Percentiles rank a stretch among this genome's conserved stretches.
phyloP scores from a whole-genome alignment of 23 tunicate species.

The Ciona savignyi region DNA sequence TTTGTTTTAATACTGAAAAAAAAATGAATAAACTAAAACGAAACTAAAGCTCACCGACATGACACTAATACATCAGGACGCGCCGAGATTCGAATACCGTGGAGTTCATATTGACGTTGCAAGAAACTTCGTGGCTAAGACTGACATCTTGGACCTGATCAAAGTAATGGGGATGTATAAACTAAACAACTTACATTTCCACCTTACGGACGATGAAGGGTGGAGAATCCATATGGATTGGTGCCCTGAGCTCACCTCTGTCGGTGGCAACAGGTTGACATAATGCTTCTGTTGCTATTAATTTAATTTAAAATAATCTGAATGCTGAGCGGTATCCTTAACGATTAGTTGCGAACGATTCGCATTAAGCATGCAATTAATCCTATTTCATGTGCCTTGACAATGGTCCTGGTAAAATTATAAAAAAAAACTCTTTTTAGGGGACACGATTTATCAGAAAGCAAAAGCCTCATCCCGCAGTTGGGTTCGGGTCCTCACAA shows the following conservation, averaged over 20 bases:
- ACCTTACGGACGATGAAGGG: slow-evolving; percentile 95
- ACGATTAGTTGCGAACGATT: too few species aligned
- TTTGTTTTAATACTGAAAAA: too few species aligned
- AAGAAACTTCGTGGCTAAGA: slow-evolving; percentile 54
- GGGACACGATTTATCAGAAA: slow-evolving; percentile 38
- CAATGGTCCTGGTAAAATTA: too few species aligned
- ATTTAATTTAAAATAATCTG: too few species aligned
- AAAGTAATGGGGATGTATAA: slow-evolving; percentile 78
- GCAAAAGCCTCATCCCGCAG: slow-evolving; percentile 64
- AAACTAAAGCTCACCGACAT: too few species aligned
- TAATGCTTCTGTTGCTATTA: too few species aligned
- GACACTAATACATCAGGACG: too few species aligned
- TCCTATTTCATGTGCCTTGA: too few species aligned
- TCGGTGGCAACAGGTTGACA: slow-evolving; percentile 78
- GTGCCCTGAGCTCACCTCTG: slow-evolving; percentile 58
- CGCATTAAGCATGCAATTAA: too few species aligned
- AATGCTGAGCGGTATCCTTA: too few species aligned
- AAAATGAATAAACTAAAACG: too few species aligned
- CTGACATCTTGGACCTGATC: slow-evolving; percentile 41
- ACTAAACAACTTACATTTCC: slow-evolving; percentile 77
- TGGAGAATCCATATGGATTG: slow-evolving; percentile 86
- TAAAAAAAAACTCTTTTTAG: too few species aligned
- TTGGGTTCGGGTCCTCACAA: slow-evolving; percentile 72
- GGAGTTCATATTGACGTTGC: slow-evolving; percentile 83
- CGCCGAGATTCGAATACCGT: slow-evolving; percentile 67